Evolutionary conservation across 2,113 vertebrate species (phyloP).

Genomic region (Todiramphus saurophagus): DNA sequence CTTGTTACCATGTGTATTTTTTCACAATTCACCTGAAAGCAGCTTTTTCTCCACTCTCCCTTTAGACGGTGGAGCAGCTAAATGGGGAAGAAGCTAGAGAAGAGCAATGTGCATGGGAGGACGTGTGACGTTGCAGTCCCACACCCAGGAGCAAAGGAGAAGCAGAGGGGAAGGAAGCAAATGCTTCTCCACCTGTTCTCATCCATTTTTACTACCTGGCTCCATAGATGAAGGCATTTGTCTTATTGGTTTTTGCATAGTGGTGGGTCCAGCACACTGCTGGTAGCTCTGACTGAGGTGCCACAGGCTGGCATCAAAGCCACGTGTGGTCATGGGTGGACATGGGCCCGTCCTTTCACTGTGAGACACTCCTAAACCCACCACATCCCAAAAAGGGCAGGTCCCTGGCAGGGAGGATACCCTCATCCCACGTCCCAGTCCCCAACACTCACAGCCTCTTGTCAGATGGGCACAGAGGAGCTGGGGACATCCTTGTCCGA

Average conservation of each 20-base stretch:
- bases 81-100: neutral
- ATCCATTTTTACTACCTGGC: neutral
- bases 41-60: neutral
- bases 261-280: neutral
- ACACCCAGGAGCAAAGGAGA: neutral
- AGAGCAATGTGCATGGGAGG: neutral
- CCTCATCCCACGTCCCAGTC: fast-evolving
- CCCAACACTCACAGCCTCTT: fast-evolving
- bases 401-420: neutral
- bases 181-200: neutral
- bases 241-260: neutral
- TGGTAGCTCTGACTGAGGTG: neutral
- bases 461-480: neutral
- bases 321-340: fast-evolving
- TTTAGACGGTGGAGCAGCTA: neutral
- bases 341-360: neutral
- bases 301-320: neutral
- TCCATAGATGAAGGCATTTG: neutral
- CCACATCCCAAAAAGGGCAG: neutral
- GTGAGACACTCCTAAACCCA: neutral
- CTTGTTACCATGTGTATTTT: neutral
- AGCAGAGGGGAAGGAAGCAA: neutral
- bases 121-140: neutral
- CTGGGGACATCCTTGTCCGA: neutral
- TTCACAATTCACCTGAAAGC: neutral